phyloP scores from a whole-genome alignment of 1,140 invertebrate genomes.

The Drusus annulatus region DNA sequence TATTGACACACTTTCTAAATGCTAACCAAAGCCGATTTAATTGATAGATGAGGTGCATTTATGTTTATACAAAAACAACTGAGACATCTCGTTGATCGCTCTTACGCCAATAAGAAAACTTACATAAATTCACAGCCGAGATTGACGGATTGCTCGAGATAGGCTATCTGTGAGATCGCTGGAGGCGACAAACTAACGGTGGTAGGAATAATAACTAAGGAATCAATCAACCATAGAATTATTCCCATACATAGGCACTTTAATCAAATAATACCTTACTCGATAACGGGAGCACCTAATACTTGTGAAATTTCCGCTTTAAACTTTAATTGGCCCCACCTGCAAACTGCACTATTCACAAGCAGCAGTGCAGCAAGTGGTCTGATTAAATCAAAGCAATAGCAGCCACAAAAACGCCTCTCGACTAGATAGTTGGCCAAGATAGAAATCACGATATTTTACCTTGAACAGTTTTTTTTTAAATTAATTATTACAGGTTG shows the following conservation, averaged over 20 bases:
- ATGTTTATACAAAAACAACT: background rate
- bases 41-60: background rate
- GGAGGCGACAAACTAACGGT: background rate
- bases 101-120: background rate
- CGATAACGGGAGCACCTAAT: background rate
- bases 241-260: background rate
- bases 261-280: conserved; percentile 1
- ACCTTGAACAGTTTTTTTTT: too few relatives aligned
- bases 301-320: conserved; percentile 28
- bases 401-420: too few relatives aligned
- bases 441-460: too few relatives aligned
- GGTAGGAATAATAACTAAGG: background rate
- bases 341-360: conserved; percentile 15
- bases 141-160: conserved; percentile 10
- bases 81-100: background rate
- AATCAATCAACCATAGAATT: background rate
- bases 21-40: background rate
- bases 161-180: background rate
- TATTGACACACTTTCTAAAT: conserved; percentile 24
- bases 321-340: conserved; percentile 11
- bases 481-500: too few relatives aligned
- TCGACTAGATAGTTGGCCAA: too few relatives aligned
- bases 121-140: conserved; percentile 1
- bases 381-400: background rate
- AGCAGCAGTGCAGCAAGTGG: background rate